Evolutionary conservation across 2,113 vertebrate genomes (phyloP).

Genomic region (Spheniscus mendiculus): DNA sequence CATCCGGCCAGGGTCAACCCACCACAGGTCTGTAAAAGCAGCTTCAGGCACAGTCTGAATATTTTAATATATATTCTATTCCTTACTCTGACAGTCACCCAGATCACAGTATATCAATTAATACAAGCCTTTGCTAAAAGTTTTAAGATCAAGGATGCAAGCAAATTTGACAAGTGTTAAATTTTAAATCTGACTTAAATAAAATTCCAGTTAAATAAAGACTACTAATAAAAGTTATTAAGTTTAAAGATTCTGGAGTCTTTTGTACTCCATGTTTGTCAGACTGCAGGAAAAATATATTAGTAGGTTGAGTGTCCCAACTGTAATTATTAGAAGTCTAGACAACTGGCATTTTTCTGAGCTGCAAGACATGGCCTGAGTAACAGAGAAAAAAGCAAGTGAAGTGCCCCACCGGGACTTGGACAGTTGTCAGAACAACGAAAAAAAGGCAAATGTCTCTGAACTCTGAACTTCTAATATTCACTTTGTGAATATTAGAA

Average conservation of each 20-base stretch:
- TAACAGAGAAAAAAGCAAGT: neutral
- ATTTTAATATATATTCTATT: neutral
- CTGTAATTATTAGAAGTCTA: neutral
- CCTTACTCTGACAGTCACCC: neutral
- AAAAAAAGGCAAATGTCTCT: neutral
- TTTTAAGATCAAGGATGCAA: neutral
- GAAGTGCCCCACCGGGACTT: neutral
- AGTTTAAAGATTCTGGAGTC: neutral
- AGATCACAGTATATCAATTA: neutral
- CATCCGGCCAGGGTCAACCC: no score
- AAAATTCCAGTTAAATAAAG: neutral
- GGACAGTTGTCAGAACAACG: neutral
- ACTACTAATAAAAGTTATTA: neutral
- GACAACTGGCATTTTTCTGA: neutral
- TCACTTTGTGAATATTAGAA: neutral
- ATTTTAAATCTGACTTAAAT: neutral
- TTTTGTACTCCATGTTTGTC: neutral
- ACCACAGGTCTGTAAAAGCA: neutral
- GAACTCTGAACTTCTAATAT: no score
- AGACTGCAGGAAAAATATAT: neutral
- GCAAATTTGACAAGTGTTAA: neutral
- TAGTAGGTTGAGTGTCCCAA: neutral
- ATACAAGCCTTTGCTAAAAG: neutral
- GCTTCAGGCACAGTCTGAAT: neutral
- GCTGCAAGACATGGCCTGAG: neutral